phyloP scores from a whole-genome alignment of 1,140 invertebrate species.

The Araneus ventricosus region DNA sequence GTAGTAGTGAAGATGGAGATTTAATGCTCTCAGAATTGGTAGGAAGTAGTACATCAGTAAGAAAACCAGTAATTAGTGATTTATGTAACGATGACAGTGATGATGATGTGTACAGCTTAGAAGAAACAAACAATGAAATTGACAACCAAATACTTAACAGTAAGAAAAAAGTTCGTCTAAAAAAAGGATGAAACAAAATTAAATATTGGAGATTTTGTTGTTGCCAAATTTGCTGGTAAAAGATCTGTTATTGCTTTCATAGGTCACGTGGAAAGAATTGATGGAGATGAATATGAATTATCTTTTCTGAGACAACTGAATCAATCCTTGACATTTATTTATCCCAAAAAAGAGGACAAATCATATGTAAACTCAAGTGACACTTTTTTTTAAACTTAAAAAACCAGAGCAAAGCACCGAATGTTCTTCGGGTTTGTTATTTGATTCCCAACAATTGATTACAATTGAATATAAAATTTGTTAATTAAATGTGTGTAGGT shows the following conservation, averaged over 20 bases:
- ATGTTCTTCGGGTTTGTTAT: conserved; percentile 32
- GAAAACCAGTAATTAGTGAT: too few species aligned
- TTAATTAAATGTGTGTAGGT: neutral
- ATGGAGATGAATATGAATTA: conserved; percentile 18
- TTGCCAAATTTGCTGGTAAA: conserved; percentile 28
- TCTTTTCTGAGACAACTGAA: conserved; percentile 32
- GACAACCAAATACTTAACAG: too few species aligned
- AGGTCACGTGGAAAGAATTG: conserved; percentile 33
- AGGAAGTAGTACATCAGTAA: too few species aligned
- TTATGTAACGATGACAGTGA: too few species aligned
- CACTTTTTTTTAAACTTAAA: conserved; percentile 23
- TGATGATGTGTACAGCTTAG: too few species aligned
- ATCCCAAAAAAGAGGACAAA: too few species aligned
- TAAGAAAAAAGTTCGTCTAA: too few species aligned
- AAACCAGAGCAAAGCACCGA: neutral
- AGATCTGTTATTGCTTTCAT: conserved; percentile 3
- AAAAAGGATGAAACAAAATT: conserved; percentile 17
- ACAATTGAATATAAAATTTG: conserved; percentile 38
- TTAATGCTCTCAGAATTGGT: too few species aligned
- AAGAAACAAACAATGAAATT: too few species aligned
- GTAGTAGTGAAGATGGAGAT: conserved; percentile 16
- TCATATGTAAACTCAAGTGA: conserved; percentile 28
- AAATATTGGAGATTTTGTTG: conserved; percentile 41
- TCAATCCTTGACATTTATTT: neutral
- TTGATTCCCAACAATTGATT: conserved; percentile 33